Evolutionary conservation across 2,888 invertebrate species (phyloP), one percentile per base, ranked within the genome.

Genomic region (Leptinotarsa juncta): DNA sequence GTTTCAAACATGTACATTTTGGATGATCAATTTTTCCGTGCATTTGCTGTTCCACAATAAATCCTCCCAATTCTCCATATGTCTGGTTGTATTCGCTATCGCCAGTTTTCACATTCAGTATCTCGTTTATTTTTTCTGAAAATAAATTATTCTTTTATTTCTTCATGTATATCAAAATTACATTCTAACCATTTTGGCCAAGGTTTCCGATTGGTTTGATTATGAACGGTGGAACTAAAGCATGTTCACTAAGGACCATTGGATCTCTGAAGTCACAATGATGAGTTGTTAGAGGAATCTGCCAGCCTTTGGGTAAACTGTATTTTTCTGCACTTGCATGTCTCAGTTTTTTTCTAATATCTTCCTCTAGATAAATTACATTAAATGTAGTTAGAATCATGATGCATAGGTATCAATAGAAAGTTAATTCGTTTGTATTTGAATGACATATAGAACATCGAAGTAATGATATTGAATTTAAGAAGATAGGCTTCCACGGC

Each of bases 121-220:
- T 83, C 55, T 80, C 65, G 48, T 83, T 79, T n/a, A 82, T 71
- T 77, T 80, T 80, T 65, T 81, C 82, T 83, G 67, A 74, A 80
- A 80, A 50, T 42, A 12, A 42, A 42, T 42, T 42, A 42, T 42
- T 42, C 42, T 10, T 10, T 42, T 12, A 53, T 51, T 51, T 16
- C 14, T 51, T 51, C 16, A 51, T n/a, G n/a, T 16, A n/a, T 51
- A 51, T 51, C n/a, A 15, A 51, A 51, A 15, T 32, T 7, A n/a
- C 20, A 3, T 16, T 68, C 42, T 16, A 16, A 83, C 83, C 81
- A 68, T 83, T 79, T 68, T 79, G 79, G 1, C 76, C 79, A 32
- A 84, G 67, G 76, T 79, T 80, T 70, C 79, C 71, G 0, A 74
- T 62, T 12, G 75, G 73, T 71, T 75, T 82, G 23, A 79, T 73